Evolutionary conservation across 2,797 vertebrate species (phyloP).

Genomic region (Champsocephalus gunnari): DNA sequence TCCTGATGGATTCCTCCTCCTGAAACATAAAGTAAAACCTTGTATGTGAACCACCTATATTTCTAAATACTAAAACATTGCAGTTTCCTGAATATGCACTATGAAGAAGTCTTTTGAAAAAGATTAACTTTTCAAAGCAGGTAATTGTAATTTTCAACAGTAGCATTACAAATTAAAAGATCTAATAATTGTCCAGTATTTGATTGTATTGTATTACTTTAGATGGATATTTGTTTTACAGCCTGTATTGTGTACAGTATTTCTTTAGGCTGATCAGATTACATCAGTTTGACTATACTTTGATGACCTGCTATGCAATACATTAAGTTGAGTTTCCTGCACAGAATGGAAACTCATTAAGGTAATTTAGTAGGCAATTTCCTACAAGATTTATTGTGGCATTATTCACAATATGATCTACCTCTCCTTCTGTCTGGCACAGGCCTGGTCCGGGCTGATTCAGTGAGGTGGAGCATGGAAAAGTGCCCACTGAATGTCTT

Average conservation of each 20-base stretch:
- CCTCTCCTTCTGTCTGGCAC: not conserved
- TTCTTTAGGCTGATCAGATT: not conserved
- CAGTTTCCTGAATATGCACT: conserved; percentile 8
- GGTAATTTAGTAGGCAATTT: conserved; percentile 10
- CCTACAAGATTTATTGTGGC: not conserved
- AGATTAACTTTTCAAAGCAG: not conserved
- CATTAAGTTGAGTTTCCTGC: conserved; percentile 2
- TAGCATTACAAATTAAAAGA: too few relatives aligned
- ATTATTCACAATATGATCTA: conserved; percentile 8
- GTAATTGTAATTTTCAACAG: not conserved
- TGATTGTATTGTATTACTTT: not conserved
- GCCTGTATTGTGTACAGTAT: not conserved
- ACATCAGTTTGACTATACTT: not conserved
- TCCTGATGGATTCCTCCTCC: conserved; percentile 34
- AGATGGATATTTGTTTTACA: not conserved
- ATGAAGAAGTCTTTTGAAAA: conserved; percentile 2
- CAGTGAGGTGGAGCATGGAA: conserved; percentile 61
- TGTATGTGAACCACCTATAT: not conserved
- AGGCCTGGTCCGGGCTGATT: conserved; percentile 35
- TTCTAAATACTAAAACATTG: not conserved
- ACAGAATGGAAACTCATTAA: not conserved
- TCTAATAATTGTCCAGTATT: too few relatives aligned
- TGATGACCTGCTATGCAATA: conserved; percentile 1
- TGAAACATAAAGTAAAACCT: conserved; percentile 19
- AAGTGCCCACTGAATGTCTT: conserved; percentile 65